Evolutionary conservation across 2,888 invertebrate species (phyloP).

Genomic region (Sphaeridia pumilis): DNA sequence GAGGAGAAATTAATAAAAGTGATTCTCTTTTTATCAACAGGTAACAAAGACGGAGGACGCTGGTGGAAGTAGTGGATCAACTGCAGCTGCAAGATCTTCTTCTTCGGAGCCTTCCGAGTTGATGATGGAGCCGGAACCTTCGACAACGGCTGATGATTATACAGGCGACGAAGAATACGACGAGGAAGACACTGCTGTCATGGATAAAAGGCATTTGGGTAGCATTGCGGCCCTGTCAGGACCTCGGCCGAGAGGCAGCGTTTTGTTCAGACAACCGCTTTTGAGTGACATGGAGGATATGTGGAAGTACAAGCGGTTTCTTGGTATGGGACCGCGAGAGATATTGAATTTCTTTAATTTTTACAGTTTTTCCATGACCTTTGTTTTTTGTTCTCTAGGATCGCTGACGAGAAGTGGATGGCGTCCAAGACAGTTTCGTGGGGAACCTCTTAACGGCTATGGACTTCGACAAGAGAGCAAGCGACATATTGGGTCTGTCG

Average conservation of each 20-base stretch:
- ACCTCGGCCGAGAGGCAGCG: background rate
- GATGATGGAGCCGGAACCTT: constrained; percentile 40
- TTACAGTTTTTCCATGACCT: background rate
- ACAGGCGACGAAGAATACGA: background rate
- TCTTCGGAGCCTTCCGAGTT: too few species aligned
- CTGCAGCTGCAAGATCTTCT: too few species aligned
- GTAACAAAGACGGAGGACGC: too few species aligned
- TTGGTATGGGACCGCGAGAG: constrained; percentile 3
- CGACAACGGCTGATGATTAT: constrained; percentile 3
- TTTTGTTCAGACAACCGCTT: background rate
- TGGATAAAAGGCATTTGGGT: constrained; percentile 26
- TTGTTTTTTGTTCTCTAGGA: constrained; percentile 17
- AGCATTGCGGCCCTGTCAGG: constrained; percentile 20
- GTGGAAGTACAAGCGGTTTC: constrained; percentile 12
- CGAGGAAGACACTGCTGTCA: constrained; percentile 5
- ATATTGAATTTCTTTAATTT: background rate
- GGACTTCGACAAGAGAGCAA: background rate
- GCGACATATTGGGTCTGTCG: too few species aligned
- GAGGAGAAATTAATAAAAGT: too few species aligned
- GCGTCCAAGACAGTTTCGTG: constrained; percentile 36
- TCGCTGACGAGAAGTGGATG: constrained; percentile 32
- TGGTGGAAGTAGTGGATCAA: too few species aligned
- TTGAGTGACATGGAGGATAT: constrained; percentile 1
- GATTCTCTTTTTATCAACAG: too few species aligned
- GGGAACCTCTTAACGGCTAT: constrained; percentile 18